These are phyloP conservation scores for Philantomba maxwellii DNA, from an alignment of 2,113 vertebrate genomes.

Conservation along the genomic window DNA sequence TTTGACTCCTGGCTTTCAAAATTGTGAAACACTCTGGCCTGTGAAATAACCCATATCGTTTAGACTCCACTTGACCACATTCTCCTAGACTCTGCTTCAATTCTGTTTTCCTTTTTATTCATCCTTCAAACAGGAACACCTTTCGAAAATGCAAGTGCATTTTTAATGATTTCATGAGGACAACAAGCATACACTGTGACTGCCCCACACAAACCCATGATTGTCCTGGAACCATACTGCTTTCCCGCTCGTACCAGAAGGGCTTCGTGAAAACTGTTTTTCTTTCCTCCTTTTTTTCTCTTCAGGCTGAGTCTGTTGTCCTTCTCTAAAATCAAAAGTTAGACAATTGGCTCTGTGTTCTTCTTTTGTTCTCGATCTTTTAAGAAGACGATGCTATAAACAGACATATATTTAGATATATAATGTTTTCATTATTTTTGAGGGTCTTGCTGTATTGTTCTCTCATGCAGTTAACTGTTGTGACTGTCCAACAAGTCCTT, in stretches of 20 bases:
- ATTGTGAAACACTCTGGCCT: not conserved
- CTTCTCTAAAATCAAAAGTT: not conserved
- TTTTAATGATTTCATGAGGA: not conserved
- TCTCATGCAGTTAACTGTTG: not conserved
- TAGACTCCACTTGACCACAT: not conserved
- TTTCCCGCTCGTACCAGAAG: not conserved
- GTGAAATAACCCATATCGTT: rapidly evolving
- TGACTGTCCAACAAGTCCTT: not conserved
- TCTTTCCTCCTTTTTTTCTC: not conserved
- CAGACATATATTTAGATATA: not conserved
- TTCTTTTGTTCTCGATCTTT: not conserved
- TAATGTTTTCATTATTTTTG: not conserved
- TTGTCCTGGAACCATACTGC: not conserved
- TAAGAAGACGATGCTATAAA: not conserved
- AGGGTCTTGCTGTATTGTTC: not conserved
- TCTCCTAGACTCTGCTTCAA: too few relatives aligned
- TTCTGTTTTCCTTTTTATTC: not conserved
- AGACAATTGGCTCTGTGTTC: not conserved
- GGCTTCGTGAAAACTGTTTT: not conserved
- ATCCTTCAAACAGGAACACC: not conserved
- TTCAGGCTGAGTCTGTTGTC: not conserved
- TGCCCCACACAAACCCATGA: not conserved
- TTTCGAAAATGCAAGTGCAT: not conserved
- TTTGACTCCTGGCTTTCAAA: not conserved
- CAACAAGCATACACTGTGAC: not conserved